Evolutionary conservation across 2,888 invertebrate genomes (phyloP).

Genomic region (Protophormia terraenovae): DNA sequence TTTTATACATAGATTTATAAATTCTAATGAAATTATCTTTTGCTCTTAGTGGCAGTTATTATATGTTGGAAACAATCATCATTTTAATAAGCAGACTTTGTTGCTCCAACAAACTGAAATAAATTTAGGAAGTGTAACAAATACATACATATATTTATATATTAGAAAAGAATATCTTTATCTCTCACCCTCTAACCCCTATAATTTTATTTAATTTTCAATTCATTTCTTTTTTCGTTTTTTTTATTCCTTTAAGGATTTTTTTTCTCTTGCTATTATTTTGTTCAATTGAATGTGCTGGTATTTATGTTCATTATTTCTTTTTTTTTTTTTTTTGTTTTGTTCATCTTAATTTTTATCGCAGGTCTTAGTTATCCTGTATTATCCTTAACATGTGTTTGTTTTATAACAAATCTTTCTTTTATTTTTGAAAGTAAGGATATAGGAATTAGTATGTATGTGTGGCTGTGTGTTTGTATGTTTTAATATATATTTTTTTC

Average conservation of each 20-base stretch:
- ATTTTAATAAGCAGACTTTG: conserved; percentile 59
- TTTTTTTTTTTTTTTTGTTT: conserved; percentile 7
- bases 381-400: conserved; percentile 66
- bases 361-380: conserved; percentile 57
- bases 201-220: conserved; percentile 58
- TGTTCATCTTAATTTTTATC: conserved; percentile 45
- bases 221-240: conserved; percentile 38
- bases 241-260: background rate
- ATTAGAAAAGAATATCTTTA: too few relatives aligned
- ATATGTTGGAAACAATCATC: conserved; percentile 49
- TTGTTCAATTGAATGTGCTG: conserved; percentile 49
- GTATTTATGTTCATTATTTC: conserved; percentile 56
- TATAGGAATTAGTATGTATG: background rate
- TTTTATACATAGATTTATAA: conserved; percentile 26
- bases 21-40: conserved; percentile 46
- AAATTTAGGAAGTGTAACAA: conserved; percentile 29
- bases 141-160: too few relatives aligned
- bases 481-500: conserved; percentile 48
- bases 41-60: conserved; percentile 41
- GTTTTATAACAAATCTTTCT: conserved; percentile 14
- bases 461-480: background rate
- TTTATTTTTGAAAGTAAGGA: background rate
- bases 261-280: background rate
- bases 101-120: background rate
- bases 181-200: conserved; percentile 25